Evolutionary conservation across 2,113 vertebrate genomes (phyloP).

Genomic region (Alouatta palliata): DNA sequence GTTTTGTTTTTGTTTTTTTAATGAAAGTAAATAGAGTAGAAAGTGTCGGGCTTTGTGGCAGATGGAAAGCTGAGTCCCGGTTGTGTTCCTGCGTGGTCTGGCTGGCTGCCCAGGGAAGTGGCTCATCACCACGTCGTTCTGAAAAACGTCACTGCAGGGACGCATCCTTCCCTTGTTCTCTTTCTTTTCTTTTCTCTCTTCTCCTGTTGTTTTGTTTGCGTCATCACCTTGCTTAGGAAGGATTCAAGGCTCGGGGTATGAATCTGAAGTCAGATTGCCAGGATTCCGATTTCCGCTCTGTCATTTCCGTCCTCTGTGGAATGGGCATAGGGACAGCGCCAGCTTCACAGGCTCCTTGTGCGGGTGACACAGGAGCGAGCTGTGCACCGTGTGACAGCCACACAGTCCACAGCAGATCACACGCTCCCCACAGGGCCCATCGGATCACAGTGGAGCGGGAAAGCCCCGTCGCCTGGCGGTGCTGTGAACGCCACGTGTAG

Average conservation of each 20-base stretch:
- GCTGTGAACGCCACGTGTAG: rapidly evolving
- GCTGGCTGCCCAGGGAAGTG: rapidly evolving
- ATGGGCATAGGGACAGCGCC: rapidly evolving
- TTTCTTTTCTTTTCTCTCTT: too few species aligned
- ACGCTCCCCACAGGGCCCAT: not conserved
- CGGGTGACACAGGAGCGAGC: rapidly evolving
- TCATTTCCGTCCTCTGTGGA: not conserved
- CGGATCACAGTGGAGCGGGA: not conserved
- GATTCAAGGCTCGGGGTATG: not conserved
- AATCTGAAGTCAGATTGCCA: not conserved
- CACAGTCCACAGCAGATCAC: not conserved
- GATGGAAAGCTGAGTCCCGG: not conserved
- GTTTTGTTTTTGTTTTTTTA: not conserved
- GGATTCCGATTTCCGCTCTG: not conserved
- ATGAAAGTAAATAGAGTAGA: not conserved
- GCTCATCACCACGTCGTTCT: rapidly evolving
- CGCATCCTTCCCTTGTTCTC: too few species aligned
- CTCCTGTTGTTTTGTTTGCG: not conserved
- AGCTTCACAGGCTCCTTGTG: rapidly evolving
- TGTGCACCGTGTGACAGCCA: rapidly evolving
- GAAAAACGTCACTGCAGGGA: rapidly evolving
- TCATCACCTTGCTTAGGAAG: not conserved
- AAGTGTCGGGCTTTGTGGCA: rapidly evolving
- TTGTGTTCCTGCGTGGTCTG: rapidly evolving
- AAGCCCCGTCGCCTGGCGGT: not conserved